Evolutionary conservation across 2,113 vertebrate species (phyloP), one percentile per base, ranked within the genome.

Genomic region (Spilogale gracilis): DNA sequence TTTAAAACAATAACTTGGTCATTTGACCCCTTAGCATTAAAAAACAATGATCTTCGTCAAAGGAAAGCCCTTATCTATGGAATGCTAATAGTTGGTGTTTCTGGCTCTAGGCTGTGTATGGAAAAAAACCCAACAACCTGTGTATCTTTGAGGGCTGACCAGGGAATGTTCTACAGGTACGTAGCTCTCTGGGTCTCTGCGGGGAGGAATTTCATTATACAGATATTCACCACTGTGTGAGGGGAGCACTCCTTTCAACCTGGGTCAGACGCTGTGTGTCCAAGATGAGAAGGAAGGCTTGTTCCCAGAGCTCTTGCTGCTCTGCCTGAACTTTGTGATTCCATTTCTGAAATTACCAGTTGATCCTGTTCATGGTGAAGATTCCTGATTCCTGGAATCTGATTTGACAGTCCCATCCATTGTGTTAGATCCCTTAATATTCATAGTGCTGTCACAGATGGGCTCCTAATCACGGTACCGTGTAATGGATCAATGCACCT

Each of bases 301-400:
- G 4, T 6, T 6, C 27, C 5, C 12, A 5, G 20, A 7, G 4
- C 13, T 20, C 30, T 38, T 1, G 9, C 3, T 9, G 38, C 18
- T 56, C 58, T 0, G 18, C 4, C 5, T 45, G 50, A 63, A 3
- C 43, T 23, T 69, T 16, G 23, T 18, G n/a, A 63, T 30, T 63
- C 11, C 2, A 21, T 21, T 20, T 27, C 71, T 56, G 43, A 38
- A 6, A 30, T 10, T 30, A 12, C 21, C 48, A 23, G 50, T 32
- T 13, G 11, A 6, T 30, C 25, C 65, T 10, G 30, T 61, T 38
- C 23, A n/a, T 21, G 17, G 54, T 3, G 6, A 13, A 32, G 13
- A 17, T 16, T 4, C 30, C 27, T 9, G 32, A 14, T 14, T 38
- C 10, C 2, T 74, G 50, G 43, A 38, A 32, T 38, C 5, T 4